Percentiles rank a stretch among this genome's conserved stretches.
Evolutionary conservation across 1,140 invertebrate genomes (phyloP).

Genomic region (Drosophila erecta): DNA sequence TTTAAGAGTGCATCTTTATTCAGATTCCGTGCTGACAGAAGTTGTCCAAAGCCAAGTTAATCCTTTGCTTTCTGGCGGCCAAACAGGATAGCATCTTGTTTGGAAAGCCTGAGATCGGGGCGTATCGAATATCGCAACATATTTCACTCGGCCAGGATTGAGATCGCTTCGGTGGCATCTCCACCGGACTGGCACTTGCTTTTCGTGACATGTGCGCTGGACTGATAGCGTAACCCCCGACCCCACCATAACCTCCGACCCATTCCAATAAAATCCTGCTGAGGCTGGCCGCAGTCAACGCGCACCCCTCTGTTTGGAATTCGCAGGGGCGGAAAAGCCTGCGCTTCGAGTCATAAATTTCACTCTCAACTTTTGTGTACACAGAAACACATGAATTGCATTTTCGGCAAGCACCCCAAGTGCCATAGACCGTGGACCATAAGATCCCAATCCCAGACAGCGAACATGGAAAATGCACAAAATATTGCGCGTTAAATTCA

Average conservation of each 20-base stretch:
- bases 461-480: conserved; percentile 76
- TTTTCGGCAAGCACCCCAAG: conserved; percentile 68
- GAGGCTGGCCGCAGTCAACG: conserved; percentile 68
- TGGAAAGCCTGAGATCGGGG: conserved; percentile 1
- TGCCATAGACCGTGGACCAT: conserved; percentile 8
- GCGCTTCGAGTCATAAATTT: conserved; percentile 72
- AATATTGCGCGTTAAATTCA: conserved; percentile 85
- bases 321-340: conserved; percentile 40
- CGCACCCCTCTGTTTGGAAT: conserved; percentile 50
- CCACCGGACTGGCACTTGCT: conserved; percentile 14
- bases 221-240: conserved; percentile 72
- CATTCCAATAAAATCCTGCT: conserved; percentile 29
- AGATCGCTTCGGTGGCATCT: conserved; percentile 31
- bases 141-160: conserved; percentile 20
- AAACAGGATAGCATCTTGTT: conserved; percentile 2
- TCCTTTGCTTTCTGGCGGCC: conserved; percentile 7
- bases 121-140: conserved; percentile 57
- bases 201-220: conserved; percentile 78
- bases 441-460: conserved; percentile 8
- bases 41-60: conserved; percentile 12
- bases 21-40: too few species aligned
- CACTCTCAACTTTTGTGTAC: conserved; percentile 54
- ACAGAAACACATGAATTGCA: conserved; percentile 78
- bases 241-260: background rate
- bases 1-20: background rate